Evolutionary conservation across 2,113 vertebrate species (phyloP).

Genomic region (Pseudorasbora parva): DNA sequence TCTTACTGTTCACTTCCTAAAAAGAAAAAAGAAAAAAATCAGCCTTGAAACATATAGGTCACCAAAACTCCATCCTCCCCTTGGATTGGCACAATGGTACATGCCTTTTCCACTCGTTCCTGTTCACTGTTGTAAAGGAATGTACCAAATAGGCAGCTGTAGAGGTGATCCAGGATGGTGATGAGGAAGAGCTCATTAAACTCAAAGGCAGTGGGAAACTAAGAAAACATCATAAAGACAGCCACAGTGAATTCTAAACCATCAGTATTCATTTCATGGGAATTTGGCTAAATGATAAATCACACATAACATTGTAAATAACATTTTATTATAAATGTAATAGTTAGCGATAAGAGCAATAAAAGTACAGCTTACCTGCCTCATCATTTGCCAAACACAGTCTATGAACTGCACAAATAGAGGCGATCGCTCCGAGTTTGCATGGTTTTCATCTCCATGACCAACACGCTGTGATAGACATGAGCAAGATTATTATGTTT

Average conservation of each 20-base stretch:
- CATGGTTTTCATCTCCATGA: conserved; percentile 91
- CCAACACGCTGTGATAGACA: conserved; percentile 83
- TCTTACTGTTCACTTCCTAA: conserved; percentile 85
- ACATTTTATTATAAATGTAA: not conserved
- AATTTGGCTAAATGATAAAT: not conserved
- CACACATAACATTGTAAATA: not conserved
- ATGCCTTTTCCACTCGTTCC: conserved; percentile 84
- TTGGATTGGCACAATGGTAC: conserved; percentile 7
- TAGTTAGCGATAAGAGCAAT: not conserved
- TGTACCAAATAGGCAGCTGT: conserved; percentile 96
- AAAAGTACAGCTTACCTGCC: conserved; percentile 81
- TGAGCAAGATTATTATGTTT: too few species aligned
- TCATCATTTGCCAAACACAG: conserved; percentile 98
- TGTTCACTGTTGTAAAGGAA: conserved; percentile 94
- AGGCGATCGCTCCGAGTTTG: conserved; percentile 92
- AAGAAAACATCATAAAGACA: conserved; percentile 49
- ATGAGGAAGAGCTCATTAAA: conserved; percentile 96
- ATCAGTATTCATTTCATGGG: not conserved
- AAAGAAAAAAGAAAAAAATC: not conserved
- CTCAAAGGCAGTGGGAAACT: conserved; percentile 97
- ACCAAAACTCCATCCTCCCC: not conserved
- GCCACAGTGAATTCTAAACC: not conserved
- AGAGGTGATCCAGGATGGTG: conserved; percentile 94
- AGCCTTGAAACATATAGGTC: not conserved
- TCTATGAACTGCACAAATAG: conserved; percentile 98